Conservation (phyloP, 2,888 invertebrate genomes). For the Serrognathus titanus region DNA sequence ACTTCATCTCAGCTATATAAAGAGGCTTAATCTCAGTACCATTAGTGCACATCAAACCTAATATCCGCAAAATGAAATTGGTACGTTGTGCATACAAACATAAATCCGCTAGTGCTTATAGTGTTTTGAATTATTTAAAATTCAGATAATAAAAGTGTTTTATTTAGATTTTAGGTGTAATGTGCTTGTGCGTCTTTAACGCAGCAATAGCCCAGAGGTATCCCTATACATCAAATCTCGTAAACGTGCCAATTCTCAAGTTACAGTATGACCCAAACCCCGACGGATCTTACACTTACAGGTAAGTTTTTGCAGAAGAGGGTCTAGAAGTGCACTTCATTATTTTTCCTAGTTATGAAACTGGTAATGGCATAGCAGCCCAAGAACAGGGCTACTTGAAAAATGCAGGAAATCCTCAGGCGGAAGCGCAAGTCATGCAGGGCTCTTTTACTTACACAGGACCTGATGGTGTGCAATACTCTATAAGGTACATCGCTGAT, state of each 20-base stretch:
- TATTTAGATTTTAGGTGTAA: constrained; percentile 6
- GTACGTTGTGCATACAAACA: constrained; percentile 5
- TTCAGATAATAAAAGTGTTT: background rate
- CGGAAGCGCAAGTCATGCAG: constrained; percentile 52
- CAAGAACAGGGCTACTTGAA: constrained; percentile 57
- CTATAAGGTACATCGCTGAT: constrained; percentile 69
- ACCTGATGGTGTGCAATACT: constrained; percentile 56
- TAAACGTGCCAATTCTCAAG: constrained; percentile 52
- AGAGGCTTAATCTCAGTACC: background rate
- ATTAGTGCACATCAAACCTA: constrained; percentile 1
- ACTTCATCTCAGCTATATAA: constrained; percentile 10
- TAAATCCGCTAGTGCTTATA: background rate
- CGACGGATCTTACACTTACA: constrained; percentile 52
- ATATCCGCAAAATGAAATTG: constrained; percentile 14
- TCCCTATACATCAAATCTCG: constrained; percentile 15
- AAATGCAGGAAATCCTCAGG: constrained; percentile 38
- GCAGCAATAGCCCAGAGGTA: constrained; percentile 16
- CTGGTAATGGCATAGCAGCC: constrained; percentile 68
- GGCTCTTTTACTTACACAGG: constrained; percentile 58
- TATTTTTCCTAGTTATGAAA: constrained; percentile 56
- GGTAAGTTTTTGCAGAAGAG: constrained; percentile 40
- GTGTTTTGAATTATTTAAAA: background rate
- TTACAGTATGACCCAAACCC: constrained; percentile 51
- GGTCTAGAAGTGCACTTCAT: background rate
- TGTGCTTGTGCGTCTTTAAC: constrained; percentile 7